Conservation (phyloP, 2,797 vertebrate genomes). For the Poliocrania exsul region DNA sequence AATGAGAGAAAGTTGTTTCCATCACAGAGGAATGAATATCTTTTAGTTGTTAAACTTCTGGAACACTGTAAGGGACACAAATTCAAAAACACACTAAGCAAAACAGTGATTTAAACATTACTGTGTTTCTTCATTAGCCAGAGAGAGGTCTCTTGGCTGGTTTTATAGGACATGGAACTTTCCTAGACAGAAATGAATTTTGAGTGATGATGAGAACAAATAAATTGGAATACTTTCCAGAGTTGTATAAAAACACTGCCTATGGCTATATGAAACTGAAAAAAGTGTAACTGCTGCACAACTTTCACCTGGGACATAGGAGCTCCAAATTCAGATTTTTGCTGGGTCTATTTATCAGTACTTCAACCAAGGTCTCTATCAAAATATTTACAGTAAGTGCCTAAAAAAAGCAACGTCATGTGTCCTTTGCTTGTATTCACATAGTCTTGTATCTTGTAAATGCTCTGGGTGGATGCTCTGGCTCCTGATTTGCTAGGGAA, state of each 20-base stretch:
- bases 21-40: not conserved
- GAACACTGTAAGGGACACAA: not conserved
- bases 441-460: not conserved
- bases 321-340: not conserved
- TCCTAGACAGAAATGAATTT: not conserved
- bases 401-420: not conserved
- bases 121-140: not conserved
- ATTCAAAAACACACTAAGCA: not conserved
- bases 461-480: not conserved
- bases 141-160: not conserved
- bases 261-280: not conserved
- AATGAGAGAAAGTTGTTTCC: not conserved
- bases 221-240: not conserved
- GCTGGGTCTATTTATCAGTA: not conserved
- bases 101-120: not conserved
- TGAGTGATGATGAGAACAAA: not conserved
- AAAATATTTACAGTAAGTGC: not conserved
- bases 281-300: not conserved
- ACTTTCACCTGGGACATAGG: not conserved
- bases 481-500: not conserved
- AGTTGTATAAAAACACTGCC: not conserved
- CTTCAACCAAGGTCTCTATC: not conserved
- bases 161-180: not conserved
- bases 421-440: not conserved
- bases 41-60: not conserved